phyloP scores from a whole-genome alignment of 2,113 vertebrate species.

The Phrynocephalus versicolor region DNA sequence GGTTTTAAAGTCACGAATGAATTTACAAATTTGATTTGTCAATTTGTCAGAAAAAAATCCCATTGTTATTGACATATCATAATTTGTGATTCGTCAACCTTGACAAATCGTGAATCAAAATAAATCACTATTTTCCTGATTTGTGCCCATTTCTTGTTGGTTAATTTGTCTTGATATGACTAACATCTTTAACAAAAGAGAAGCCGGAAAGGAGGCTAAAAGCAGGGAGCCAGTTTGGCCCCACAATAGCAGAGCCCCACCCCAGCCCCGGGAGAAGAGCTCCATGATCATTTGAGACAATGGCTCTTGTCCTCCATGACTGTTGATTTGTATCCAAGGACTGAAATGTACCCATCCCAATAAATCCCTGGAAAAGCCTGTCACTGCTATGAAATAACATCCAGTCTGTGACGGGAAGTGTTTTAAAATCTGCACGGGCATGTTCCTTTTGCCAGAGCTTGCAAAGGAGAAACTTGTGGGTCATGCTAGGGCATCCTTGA shows the following conservation, averaged over 20 bases:
- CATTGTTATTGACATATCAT: too few relatives aligned
- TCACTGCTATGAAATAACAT: neutral
- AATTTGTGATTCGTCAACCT: too few relatives aligned
- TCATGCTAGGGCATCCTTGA: neutral
- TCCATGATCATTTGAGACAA: neutral
- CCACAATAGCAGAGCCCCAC: neutral
- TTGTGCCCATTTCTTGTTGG: neutral
- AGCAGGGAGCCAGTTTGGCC: neutral
- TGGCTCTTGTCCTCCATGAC: too few relatives aligned
- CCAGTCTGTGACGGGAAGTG: neutral
- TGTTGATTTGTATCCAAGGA: too few relatives aligned
- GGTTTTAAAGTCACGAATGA: too few relatives aligned
- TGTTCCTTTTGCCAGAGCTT: too few relatives aligned
- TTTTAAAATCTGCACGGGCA: neutral
- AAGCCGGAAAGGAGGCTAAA: too few relatives aligned
- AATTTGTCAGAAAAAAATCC: too few relatives aligned
- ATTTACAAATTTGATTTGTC: too few relatives aligned
- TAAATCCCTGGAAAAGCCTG: neutral
- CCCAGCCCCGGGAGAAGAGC: neutral
- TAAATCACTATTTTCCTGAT: neutral
- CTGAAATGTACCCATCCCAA: neutral
- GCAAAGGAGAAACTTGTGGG: neutral
- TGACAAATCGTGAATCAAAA: too few relatives aligned
- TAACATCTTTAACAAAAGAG: neutral
- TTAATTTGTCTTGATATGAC: neutral